Percentiles rank a stretch among this genome's conserved stretches.
Conservation (phyloP, 2,797 vertebrate species). For the Myiotriccus ornatus region DNA sequence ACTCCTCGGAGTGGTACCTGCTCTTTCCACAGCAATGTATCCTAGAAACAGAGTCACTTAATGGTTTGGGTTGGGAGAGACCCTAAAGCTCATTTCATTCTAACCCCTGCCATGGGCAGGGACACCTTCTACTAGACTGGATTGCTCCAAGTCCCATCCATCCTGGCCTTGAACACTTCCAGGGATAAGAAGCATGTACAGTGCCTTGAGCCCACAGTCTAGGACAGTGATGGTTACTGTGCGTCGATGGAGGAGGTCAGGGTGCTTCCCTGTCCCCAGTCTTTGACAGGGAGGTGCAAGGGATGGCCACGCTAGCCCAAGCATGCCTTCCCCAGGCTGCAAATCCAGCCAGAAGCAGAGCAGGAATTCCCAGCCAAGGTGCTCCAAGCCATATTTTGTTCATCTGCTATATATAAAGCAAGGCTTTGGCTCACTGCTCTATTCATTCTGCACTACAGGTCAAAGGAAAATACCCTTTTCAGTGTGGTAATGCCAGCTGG, state of each 20-base stretch:
- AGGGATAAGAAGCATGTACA: background rate
- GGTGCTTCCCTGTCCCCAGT: background rate
- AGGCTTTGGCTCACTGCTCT: background rate
- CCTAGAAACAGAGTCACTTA: background rate
- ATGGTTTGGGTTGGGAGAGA: background rate
- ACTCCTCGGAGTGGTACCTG: background rate
- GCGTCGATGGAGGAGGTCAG: background rate
- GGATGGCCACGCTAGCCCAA: background rate
- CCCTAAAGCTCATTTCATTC: background rate
- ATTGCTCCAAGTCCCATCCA: background rate
- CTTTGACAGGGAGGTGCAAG: background rate
- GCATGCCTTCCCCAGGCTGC: accelerated
- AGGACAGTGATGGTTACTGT: background rate
- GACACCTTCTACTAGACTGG: background rate
- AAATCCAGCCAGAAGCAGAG: background rate
- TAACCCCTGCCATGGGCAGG: background rate
- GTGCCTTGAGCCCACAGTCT: background rate
- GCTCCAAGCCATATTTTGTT: background rate
- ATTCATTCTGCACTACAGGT: background rate
- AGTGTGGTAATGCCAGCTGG: background rate
- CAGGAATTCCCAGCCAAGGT: background rate
- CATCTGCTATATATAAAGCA: background rate
- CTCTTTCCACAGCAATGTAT: background rate
- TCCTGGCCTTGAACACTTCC: background rate
- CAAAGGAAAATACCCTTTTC: background rate